Conservation (phyloP, 2,113 vertebrate species). For the Sinocyclocheilus rhinocerous region DNA sequence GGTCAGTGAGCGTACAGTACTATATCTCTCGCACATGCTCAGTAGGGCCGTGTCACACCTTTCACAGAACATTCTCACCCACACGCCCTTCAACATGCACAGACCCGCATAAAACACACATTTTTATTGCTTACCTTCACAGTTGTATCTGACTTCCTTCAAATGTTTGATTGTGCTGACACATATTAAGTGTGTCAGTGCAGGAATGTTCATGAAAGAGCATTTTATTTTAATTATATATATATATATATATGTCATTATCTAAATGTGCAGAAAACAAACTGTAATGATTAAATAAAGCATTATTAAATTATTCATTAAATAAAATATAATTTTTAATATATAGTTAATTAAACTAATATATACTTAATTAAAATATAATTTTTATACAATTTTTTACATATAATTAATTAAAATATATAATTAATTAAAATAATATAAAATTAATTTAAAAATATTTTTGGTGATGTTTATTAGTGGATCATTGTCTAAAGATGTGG, state of each 20-base stretch:
- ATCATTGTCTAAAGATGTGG: not conserved
- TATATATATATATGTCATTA: no score
- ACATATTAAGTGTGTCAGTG: not conserved
- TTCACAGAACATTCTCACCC: conserved; percentile 27
- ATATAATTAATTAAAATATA: no score
- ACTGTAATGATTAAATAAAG: no score
- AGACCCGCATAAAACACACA: not conserved
- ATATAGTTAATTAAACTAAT: no score
- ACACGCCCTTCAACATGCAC: conserved; percentile 30
- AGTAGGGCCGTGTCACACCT: conserved; percentile 41
- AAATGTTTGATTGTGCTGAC: not conserved
- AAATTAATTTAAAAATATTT: no score
- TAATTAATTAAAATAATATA: no score
- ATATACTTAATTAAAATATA: no score
- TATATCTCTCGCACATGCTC: not conserved
- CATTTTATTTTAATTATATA: no score
- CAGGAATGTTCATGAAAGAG: no score
- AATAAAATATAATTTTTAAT: not conserved
- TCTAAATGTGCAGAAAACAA: no score
- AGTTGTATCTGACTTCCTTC: not conserved
- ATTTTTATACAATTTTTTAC: no score
- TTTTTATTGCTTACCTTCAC: not conserved
- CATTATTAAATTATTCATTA: not conserved
- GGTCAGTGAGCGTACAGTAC: not conserved
- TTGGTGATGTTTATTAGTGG: not conserved